These are phyloP conservation scores for Spheniscus humboldti DNA, from an alignment of 2,797 vertebrate genomes.

Conservation along the genomic window DNA sequence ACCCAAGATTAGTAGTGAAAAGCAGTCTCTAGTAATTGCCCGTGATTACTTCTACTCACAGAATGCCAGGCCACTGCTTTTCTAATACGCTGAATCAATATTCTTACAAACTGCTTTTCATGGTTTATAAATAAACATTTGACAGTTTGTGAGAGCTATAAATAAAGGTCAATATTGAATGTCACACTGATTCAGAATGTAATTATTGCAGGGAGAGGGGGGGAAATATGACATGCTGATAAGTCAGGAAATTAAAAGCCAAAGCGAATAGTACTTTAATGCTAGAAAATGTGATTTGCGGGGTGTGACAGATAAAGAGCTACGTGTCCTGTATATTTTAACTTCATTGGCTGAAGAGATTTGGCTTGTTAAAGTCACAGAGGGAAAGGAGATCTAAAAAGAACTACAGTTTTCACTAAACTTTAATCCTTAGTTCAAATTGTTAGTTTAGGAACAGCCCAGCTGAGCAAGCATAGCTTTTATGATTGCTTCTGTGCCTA, in stretches of 20 bases:
- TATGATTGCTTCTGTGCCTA: not conserved
- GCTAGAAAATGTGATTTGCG: slow-evolving; percentile 55
- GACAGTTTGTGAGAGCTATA: slow-evolving; percentile 38
- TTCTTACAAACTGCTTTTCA: slow-evolving; percentile 61
- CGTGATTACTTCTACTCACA: slow-evolving; percentile 55
- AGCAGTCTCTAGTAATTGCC: slow-evolving; percentile 56
- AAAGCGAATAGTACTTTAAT: slow-evolving; percentile 54
- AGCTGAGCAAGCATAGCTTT: not conserved
- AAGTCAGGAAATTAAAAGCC: slow-evolving; percentile 64
- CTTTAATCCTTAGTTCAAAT: not conserved
- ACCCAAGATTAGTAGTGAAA: slow-evolving; percentile 49
- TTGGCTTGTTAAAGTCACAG: not conserved
- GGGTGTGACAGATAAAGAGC: slow-evolving; percentile 38
- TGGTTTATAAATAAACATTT: slow-evolving; percentile 64
- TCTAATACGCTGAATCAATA: slow-evolving; percentile 49
- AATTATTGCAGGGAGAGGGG: slow-evolving; percentile 8
- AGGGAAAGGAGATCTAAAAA: not conserved
- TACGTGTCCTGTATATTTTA: slow-evolving; percentile 5
- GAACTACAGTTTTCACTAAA: not conserved
- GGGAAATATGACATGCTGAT: slow-evolving; percentile 55
- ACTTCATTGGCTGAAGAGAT: not conserved
- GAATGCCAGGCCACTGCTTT: slow-evolving; percentile 53
- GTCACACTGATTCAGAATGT: slow-evolving; percentile 55
- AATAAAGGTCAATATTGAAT: slow-evolving; percentile 64
- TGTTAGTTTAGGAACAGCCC: not conserved